Evolutionary conservation across 2,797 vertebrate species (phyloP), one percentile per base, ranked within the genome.

Genomic region (Neostethus bicornis): DNA sequence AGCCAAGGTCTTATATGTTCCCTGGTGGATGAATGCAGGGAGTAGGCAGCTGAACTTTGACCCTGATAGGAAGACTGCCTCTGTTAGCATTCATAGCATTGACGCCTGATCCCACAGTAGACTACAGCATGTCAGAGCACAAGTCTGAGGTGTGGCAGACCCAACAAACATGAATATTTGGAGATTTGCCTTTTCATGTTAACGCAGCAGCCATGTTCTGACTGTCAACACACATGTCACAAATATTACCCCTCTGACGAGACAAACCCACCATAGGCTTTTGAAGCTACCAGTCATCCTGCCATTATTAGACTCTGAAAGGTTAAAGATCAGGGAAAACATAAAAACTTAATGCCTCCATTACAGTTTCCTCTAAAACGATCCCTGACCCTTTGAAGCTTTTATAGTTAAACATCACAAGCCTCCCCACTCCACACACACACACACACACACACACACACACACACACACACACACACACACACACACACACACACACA

Each of bases 31-130:
- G 45, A 31, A 75, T 70, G 77, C 68, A 71, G 73, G n/a, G 66
- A 69, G 77, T 59, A 73, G 73, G 76, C 68, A 6, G 63, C 51
- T 78, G 81, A 86, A 82, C 83, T 86, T 64, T 90, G 77, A 85
- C 85, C 86, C 72, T 21, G 45, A 43, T 45, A 66, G 54, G 60
- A 59, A 63, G 42, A 57, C 66, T 47, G 61, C 74, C 61, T 8
- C 45, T 34, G 81, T 87, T 79, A 84, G 78, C 71, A 85, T 87
- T 83, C 78, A 28, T 56, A 67, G 82, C 78, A 85, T 79, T 73
- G 60, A 41, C 24, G 34, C 35, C 51, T 34, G 43, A 28, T 42
- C 42, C 51, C 55, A 55, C 53, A 45, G 64, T 63, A 51, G 62
- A 47, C 53, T 46, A 62, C 58, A 28, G 10, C 4, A 44, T 5